phyloP scores from a whole-genome alignment of 1,140 invertebrate species.

The Eurosta solidaginis region DNA sequence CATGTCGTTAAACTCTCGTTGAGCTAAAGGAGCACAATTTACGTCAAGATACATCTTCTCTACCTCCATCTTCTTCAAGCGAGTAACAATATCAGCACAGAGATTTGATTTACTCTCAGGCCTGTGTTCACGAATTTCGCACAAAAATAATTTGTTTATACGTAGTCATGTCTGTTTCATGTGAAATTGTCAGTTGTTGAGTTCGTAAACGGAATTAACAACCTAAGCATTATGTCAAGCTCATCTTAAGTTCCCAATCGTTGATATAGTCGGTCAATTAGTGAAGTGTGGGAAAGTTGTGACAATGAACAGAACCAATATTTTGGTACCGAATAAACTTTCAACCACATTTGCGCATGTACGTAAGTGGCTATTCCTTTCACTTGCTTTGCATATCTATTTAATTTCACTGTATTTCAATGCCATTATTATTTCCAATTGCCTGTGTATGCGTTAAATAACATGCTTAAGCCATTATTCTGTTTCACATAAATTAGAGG shows the following conservation, averaged over 20 bases:
- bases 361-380: background rate
- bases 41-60: no score
- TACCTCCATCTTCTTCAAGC: no score
- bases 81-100: no score
- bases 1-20: no score
- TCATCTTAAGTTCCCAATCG: background rate
- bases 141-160: no score
- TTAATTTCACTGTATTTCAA: background rate
- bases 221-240: background rate
- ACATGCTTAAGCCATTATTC: slow-evolving; percentile 22
- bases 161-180: no score
- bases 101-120: no score
- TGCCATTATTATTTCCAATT: background rate
- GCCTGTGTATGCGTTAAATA: background rate
- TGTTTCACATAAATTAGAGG: background rate
- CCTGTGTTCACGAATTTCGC: no score
- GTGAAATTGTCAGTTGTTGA: no score
- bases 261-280: background rate
- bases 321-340: background rate
- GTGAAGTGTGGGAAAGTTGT: background rate
- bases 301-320: no score
- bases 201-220: background rate
- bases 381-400: background rate
- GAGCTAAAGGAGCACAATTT: no score
- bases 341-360: background rate